phyloP scores from a whole-genome alignment of 2,113 vertebrate species.

The Emydura subglobosa region DNA sequence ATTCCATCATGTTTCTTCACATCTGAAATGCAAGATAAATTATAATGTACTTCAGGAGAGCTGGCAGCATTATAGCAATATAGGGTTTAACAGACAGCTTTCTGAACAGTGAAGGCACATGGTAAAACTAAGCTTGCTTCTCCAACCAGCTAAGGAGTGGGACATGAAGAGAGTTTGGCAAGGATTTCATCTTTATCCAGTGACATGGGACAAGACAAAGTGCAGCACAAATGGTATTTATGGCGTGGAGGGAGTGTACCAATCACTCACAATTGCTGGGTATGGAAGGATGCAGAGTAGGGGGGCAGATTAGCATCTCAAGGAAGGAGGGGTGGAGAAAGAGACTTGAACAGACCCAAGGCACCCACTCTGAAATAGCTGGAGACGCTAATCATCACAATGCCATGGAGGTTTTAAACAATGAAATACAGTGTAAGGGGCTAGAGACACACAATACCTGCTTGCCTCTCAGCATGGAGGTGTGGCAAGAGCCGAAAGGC shows the following conservation, averaged over 20 bases:
- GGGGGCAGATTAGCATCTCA: background rate
- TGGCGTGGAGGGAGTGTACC: accelerated
- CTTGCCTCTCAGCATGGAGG: background rate
- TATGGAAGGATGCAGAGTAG: background rate
- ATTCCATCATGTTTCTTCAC: background rate
- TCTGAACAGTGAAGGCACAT: background rate
- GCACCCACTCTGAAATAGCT: accelerated
- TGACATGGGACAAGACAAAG: accelerated
- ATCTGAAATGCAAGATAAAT: background rate
- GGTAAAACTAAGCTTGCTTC: background rate
- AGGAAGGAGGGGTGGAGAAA: background rate
- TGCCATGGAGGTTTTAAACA: background rate
- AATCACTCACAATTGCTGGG: accelerated
- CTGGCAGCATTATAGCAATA: background rate
- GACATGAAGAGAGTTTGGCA: accelerated
- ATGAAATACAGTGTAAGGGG: background rate
- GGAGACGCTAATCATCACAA: background rate
- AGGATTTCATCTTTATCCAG: background rate
- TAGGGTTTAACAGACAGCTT: background rate
- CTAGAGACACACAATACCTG: accelerated
- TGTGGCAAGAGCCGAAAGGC: background rate
- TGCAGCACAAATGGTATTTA: accelerated
- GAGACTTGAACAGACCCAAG: no score
- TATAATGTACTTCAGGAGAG: background rate
- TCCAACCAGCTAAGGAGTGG: background rate